These are phyloP conservation scores for Dinothrombium tinctorium DNA, from an alignment of 1,140 invertebrate species.

Conservation along the genomic window DNA sequence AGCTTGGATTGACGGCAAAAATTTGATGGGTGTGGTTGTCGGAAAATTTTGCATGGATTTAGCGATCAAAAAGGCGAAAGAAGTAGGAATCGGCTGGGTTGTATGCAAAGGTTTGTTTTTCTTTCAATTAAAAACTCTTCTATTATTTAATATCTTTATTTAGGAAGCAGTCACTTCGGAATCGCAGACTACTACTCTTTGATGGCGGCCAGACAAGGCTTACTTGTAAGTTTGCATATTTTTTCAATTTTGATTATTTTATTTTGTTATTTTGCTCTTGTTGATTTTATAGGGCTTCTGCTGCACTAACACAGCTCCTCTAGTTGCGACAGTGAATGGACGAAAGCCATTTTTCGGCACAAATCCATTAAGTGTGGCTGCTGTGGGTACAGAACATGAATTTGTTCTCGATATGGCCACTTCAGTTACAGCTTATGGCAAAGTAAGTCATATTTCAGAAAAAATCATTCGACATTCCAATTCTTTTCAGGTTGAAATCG, in stretches of 20 bases:
- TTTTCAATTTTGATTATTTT: too few species aligned
- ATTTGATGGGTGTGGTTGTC: slow-evolving; percentile 58
- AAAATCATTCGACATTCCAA: too few species aligned
- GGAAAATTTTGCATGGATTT: slow-evolving; percentile 72
- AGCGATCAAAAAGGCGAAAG: slow-evolving; percentile 60
- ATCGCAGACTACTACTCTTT: slow-evolving; percentile 69
- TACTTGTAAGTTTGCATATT: slow-evolving; percentile 41
- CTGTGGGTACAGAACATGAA: slow-evolving; percentile 34
- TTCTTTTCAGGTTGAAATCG: slow-evolving; percentile 65
- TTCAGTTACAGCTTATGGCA: slow-evolving; percentile 55
- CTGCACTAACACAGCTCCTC: too few species aligned
- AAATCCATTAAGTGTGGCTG: slow-evolving; percentile 60
- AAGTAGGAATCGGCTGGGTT: slow-evolving; percentile 63
- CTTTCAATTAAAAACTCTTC: too few species aligned
- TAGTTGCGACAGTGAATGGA: slow-evolving; percentile 58
- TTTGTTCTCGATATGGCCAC: slow-evolving; percentile 88
- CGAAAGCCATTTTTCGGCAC: slow-evolving; percentile 57
- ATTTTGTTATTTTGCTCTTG: too few species aligned
- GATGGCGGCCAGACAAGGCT: slow-evolving; percentile 41
- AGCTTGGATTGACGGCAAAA: slow-evolving; percentile 57
- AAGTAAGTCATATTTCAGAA: too few species aligned
- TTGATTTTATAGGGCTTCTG: too few species aligned
- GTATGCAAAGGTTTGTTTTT: slow-evolving; percentile 43
- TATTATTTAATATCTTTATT: too few species aligned
- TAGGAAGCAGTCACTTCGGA: slow-evolving; percentile 78